Conservation (phyloP, 53 echinoderm and acorn worm species). For the Astropecten irregularis region DNA sequence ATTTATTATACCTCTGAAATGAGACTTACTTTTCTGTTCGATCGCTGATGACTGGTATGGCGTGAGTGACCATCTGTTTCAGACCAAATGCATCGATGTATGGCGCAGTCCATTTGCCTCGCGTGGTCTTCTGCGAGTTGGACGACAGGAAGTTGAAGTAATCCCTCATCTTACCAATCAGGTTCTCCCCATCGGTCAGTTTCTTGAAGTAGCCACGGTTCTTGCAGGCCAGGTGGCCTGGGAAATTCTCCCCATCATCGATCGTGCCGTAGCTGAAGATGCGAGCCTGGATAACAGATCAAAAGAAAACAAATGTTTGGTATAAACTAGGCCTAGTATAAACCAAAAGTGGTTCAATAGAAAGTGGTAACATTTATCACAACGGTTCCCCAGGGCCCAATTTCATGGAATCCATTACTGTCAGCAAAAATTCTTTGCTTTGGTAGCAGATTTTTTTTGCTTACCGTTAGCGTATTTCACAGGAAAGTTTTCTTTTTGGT, state of each 20-base stretch:
- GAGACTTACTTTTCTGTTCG: slow-evolving; percentile 66
- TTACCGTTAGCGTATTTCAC: too few species aligned
- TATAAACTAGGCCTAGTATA: neutral
- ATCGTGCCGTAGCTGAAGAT: slow-evolving; percentile 97
- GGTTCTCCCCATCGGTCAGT: slow-evolving; percentile 79
- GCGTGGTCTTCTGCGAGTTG: slow-evolving; percentile 69
- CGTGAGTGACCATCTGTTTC: slow-evolving; percentile 93
- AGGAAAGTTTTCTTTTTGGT: too few species aligned
- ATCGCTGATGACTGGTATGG: slow-evolving; percentile 88
- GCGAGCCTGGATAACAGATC: slow-evolving; percentile 71
- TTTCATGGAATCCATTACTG: too few species aligned
- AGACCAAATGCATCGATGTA: slow-evolving; percentile 99
- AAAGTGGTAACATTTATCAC: too few species aligned
- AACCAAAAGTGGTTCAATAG: too few species aligned
- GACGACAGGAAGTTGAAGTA: slow-evolving; percentile 92
- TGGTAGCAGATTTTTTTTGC: too few species aligned
- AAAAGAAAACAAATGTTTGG: neutral
- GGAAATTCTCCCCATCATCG: slow-evolving; percentile 90
- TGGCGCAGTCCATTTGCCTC: slow-evolving; percentile 93
- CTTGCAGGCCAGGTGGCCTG: slow-evolving; percentile 86
- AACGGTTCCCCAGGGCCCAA: too few species aligned
- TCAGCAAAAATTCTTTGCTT: too few species aligned
- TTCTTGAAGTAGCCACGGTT: slow-evolving; percentile 84
- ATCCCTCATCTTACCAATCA: slow-evolving; percentile 91
- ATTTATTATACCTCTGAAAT: too few species aligned